Evolutionary conservation across 2,888 invertebrate species (phyloP).

Genomic region (Rhodophaea formosa): DNA sequence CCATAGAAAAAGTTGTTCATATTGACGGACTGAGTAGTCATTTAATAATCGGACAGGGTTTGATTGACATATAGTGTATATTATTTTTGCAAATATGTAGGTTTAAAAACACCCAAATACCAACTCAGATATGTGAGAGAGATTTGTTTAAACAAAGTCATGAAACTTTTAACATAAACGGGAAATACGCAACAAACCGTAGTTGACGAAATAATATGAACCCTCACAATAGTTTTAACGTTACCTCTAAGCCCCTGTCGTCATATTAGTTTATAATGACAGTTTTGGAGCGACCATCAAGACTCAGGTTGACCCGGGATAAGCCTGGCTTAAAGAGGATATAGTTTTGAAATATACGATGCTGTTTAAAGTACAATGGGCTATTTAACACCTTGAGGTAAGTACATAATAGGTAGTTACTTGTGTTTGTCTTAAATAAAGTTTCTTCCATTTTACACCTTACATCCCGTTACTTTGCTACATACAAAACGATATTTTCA

Average conservation of each 20-base stretch:
- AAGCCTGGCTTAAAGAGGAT: constrained; percentile 10
- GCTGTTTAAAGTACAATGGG: neutral
- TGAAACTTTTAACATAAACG: neutral
- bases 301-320: constrained; percentile 6
- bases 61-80: too few species aligned
- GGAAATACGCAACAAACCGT: neutral
- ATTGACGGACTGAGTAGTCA: too few species aligned
- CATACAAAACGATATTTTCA: too few species aligned
- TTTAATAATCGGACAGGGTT: too few species aligned
- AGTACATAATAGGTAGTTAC: neutral
- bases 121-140: too few species aligned
- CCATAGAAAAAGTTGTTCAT: too few species aligned
- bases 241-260: constrained; percentile 8
- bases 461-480: too few species aligned
- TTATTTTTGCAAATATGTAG: too few species aligned
- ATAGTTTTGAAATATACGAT: constrained; percentile 12
- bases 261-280: constrained; percentile 18
- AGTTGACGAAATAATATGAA: constrained; percentile 15
- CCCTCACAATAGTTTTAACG: constrained; percentile 10
- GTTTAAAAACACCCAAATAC: too few species aligned
- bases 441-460: too few species aligned
- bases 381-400: neutral
- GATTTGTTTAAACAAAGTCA: too few species aligned
- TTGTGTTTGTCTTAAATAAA: too few species aligned
- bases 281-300: neutral